Base-by-base conservation (phyloP, 2,797 vertebrate species). In the Hybognathus amarus region DNA sequence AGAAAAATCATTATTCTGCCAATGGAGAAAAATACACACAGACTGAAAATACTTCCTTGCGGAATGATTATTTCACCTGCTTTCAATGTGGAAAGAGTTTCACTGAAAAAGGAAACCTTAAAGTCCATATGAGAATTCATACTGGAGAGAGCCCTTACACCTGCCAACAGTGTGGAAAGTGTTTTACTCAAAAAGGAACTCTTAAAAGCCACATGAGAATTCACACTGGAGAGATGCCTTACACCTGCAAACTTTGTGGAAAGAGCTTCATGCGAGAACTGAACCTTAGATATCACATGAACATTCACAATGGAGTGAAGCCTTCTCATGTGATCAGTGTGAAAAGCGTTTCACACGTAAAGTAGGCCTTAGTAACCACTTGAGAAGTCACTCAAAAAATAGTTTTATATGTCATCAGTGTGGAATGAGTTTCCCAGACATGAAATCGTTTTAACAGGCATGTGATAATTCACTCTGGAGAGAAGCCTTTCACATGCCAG, bases 131-230 rank as follows among this genome's bases (percentile, higher is more conserved):
- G n/a, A 24, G 11, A 24, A 27, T 61, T 61, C 56, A 61, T 13
- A 13, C 11, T 63, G 24, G 24, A 63, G 59, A 63, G 6, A 30
- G 13, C 13, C 13, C 24, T 63, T 63, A 15, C 6, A 63, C 6
- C 59, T 63, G 59, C 24, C 24, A 63, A 7, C 24, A 17, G 24
- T 63, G 59, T 63, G 24, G 59, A 63, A 30, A 30, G 13, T 30
- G 59, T 63, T 63, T 63, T 17, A 30, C 24, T 63, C 24, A 63
- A 30, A 30, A 63, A 17, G 27, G 61, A 63, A 30, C 27, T 3
- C 61, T 63, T 63, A 17, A 63, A 63, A 63, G 61, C 15, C 61
- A 63, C 61, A 17, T 63, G 61, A 63, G 61, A 63, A 63, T 15
- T 63, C 61, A 63, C 61, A 30, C 24, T 1, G 2, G 24, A 63